phyloP scores from a whole-genome alignment of 2,113 vertebrate species.

The Guaruba guarouba region DNA sequence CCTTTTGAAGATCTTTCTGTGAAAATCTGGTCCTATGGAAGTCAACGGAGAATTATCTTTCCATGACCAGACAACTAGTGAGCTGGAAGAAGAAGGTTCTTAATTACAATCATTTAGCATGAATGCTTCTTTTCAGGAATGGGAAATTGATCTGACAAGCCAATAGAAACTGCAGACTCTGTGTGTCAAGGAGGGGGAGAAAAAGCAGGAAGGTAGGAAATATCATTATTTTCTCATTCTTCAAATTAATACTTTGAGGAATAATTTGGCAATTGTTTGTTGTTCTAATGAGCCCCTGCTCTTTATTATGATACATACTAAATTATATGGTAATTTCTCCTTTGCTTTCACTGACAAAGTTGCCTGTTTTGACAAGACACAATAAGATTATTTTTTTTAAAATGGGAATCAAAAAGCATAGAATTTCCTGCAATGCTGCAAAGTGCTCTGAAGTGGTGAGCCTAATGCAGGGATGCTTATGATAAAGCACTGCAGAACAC shows the following conservation, averaged over 20 bases:
- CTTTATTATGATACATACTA: constrained; percentile 44
- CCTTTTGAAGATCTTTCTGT: background rate
- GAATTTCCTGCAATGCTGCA: constrained; percentile 59
- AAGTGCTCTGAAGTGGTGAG: constrained; percentile 36
- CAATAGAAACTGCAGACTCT: background rate
- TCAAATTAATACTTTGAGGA: constrained; percentile 25
- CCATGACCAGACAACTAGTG: background rate
- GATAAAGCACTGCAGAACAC: constrained; percentile 53
- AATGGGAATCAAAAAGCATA: constrained; percentile 18
- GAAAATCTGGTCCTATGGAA: background rate
- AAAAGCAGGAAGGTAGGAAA: constrained; percentile 30
- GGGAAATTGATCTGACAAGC: constrained; percentile 22
- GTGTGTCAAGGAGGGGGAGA: background rate
- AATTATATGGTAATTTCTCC: background rate
- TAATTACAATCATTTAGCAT: constrained; percentile 28
- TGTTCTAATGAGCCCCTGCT: constrained; percentile 26
- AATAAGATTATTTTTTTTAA: background rate
- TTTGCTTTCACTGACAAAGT: constrained; percentile 31
- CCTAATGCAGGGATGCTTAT: constrained; percentile 32
- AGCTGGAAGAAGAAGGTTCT: background rate
- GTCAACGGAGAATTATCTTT: constrained; percentile 1
- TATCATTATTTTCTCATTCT: background rate
- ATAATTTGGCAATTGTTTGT: constrained; percentile 11
- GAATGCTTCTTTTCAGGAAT: constrained; percentile 27
- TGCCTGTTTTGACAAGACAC: constrained; percentile 8